Conservation (phyloP, 2,797 vertebrate species). For the Peromyscus eremicus region DNA sequence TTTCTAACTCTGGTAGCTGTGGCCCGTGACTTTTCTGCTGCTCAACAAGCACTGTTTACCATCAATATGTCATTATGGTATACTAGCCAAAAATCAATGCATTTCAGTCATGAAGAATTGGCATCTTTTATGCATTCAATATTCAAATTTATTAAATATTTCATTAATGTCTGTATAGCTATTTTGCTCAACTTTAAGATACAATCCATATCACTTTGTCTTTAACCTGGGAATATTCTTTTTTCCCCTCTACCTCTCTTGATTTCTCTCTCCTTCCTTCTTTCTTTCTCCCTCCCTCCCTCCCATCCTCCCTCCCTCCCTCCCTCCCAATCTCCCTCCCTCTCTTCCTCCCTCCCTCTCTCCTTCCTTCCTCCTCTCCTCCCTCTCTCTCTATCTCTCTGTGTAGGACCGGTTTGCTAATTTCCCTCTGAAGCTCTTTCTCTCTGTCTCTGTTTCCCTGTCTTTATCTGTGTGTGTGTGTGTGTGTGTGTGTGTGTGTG, state of each 20-base stretch:
- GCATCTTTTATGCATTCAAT: neutral
- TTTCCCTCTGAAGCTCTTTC: too few species aligned
- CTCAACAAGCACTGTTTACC: too few species aligned
- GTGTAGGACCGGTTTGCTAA: too few species aligned
- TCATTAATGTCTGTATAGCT: neutral
- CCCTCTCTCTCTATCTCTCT: neutral
- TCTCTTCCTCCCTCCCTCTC: neutral
- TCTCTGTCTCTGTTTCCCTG: too few species aligned
- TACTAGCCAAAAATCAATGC: neutral
- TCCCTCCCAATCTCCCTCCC: rapidly evolving
- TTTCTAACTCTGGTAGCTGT: too few species aligned
- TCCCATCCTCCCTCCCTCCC: neutral
- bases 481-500: too few species aligned
- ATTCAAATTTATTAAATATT: neutral
- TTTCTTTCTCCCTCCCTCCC: rapidly evolving
- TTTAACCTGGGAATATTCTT: neutral
- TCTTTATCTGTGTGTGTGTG: too few species aligned
- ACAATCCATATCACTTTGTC: neutral
- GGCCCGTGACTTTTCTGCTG: too few species aligned
- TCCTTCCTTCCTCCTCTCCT: rapidly evolving
- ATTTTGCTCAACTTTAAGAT: neutral
- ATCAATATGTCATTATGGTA: neutral
- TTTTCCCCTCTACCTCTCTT: neutral
- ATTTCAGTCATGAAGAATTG: neutral
- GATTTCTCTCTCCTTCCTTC: neutral